phyloP scores from a whole-genome alignment of 2,888 invertebrate species.

The Cordylochernes scorpioides region DNA sequence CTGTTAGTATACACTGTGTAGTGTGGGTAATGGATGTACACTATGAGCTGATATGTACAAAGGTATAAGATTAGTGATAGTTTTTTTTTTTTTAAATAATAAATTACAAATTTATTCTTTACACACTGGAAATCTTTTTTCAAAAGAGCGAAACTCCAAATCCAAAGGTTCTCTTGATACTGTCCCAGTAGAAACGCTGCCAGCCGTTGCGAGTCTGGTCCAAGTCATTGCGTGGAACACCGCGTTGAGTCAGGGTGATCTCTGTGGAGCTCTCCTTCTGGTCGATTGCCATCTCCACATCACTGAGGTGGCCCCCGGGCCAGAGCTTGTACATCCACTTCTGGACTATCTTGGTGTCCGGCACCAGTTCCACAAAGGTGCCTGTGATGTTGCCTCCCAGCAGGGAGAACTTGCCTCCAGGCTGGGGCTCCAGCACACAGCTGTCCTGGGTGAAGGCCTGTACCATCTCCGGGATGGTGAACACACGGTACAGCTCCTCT shows the following conservation, averaged over 20 bases:
- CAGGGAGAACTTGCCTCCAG: constrained; percentile 62
- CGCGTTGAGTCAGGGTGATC: constrained; percentile 48
- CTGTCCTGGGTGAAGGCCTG: constrained; percentile 63
- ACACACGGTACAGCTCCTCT: no score
- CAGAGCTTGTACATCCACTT: constrained; percentile 83
- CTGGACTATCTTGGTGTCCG: constrained; percentile 54
- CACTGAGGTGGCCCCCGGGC: constrained; percentile 71
- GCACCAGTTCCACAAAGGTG: constrained; percentile 52
- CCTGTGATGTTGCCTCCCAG: constrained; percentile 81
- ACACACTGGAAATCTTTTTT: no score
- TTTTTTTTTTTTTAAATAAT: no score
- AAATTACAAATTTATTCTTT: no score
- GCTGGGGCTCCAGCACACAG: constrained; percentile 45
- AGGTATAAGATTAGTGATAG: no score
- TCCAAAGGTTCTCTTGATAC: constrained; percentile 73
- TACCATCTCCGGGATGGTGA: no score
- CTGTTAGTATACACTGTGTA: no score
- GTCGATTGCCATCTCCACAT: constrained; percentile 51
- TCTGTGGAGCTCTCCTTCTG: constrained; percentile 56
- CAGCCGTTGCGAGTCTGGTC: constrained; percentile 61
- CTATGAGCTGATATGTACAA: no score
- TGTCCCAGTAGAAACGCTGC: constrained; percentile 64
- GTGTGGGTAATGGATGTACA: no score
- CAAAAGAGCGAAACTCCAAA: no score
- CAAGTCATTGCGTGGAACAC: constrained; percentile 51